Evolutionary conservation across 2,113 vertebrate species (phyloP).

Genomic region (Neoarius graeffei): DNA sequence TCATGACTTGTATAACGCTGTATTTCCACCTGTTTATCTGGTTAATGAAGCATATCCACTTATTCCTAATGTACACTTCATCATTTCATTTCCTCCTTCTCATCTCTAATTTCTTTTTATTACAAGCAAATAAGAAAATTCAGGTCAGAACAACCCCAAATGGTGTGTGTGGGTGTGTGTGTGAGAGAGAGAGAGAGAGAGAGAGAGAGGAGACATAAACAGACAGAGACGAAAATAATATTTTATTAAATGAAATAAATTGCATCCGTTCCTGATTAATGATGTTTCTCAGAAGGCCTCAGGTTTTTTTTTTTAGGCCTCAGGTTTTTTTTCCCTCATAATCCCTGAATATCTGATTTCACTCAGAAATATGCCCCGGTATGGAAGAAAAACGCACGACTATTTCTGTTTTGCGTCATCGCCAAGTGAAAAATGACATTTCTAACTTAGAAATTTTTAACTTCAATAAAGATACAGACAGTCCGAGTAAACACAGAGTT

Average conservation of each 20-base stretch:
- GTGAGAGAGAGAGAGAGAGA: not conserved
- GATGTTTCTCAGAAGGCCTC: not conserved
- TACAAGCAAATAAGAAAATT: not conserved
- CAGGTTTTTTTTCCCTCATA: not conserved
- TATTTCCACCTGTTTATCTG: conserved; percentile 7
- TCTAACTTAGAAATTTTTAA: not conserved
- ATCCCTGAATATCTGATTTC: not conserved
- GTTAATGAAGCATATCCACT: not conserved
- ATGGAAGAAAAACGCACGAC: not conserved
- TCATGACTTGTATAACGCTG: not conserved
- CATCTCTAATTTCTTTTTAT: conserved; percentile 3
- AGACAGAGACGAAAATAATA: not conserved
- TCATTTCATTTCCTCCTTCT: conserved; percentile 6
- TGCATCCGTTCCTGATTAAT: not conserved
- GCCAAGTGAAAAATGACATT: not conserved
- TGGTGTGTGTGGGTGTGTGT: not conserved
- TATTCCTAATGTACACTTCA: not conserved
- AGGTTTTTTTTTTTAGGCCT: not conserved
- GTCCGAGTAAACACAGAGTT: too few species aligned
- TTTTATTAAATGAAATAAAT: not conserved
- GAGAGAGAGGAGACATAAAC: not conserved
- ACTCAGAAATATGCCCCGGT: not conserved
- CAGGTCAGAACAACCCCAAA: not conserved
- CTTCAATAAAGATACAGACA: too few species aligned
- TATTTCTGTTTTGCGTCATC: not conserved